Percentiles rank a stretch among this genome's conserved stretches.
Conservation (phyloP, 2,797 vertebrate species). For the Cryptoprocta ferox region DNA sequence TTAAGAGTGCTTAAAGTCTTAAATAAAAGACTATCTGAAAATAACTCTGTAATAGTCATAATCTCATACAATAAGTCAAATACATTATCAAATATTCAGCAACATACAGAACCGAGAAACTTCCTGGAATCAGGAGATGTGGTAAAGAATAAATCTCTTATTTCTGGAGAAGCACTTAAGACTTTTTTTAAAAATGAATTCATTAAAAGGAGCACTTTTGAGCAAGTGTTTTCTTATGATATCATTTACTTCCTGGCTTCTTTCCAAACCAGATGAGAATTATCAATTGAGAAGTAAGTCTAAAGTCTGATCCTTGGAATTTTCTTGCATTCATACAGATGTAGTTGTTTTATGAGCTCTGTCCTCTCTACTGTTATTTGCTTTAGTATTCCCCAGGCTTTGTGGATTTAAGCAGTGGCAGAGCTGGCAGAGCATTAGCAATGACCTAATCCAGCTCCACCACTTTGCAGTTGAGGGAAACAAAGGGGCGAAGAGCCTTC, state of each 20-base stretch:
- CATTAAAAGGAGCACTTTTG: background rate
- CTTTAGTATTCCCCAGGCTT: background rate
- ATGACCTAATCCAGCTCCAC: background rate
- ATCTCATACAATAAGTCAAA: background rate
- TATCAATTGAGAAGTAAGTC: background rate
- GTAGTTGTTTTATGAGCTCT: background rate
- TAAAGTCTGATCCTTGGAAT: background rate
- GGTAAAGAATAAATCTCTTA: constrained; percentile 8
- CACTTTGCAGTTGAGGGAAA: background rate
- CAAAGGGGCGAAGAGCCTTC: background rate
- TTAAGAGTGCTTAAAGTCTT: background rate
- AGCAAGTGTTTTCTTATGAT: background rate
- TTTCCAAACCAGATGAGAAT: constrained; percentile 16
- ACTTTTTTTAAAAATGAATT: background rate
- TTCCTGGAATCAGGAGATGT: background rate
- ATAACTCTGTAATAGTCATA: background rate
- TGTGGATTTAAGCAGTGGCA: background rate
- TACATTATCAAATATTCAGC: constrained; percentile 10
- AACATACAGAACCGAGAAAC: constrained; percentile 36
- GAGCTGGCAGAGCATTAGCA: background rate
- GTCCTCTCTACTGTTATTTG: background rate
- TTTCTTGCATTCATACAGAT: background rate
- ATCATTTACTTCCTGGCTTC: constrained; percentile 46
- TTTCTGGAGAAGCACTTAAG: constrained; percentile 29
- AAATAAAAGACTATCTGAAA: constrained; percentile 23